Percentiles rank a stretch among this genome's conserved stretches.
phyloP scores from a whole-genome alignment of 2,797 vertebrate species.

The Artibeus lituratus region DNA sequence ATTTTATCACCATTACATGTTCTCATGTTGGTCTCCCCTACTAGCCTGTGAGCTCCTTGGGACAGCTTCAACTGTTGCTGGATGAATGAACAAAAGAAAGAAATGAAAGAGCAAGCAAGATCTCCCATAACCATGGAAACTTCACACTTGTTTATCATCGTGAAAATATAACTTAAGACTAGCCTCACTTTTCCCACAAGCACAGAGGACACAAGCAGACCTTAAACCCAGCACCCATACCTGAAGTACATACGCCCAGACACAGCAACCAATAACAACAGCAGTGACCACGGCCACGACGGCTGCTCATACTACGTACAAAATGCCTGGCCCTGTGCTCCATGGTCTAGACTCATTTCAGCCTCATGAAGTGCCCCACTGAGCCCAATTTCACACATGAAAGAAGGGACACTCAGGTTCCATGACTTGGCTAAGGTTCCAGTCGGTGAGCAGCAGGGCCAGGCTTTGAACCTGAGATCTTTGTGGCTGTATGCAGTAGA shows the following conservation, averaged over 20 bases:
- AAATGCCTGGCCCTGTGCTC: background rate
- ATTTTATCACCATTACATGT: background rate
- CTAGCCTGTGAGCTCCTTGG: background rate
- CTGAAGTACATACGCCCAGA: background rate
- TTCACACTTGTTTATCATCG: background rate
- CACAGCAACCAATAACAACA: background rate
- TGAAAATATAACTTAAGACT: background rate
- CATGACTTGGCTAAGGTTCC: background rate
- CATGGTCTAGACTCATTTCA: background rate
- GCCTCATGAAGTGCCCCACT: background rate
- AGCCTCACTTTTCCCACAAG: background rate
- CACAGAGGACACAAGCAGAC: background rate
- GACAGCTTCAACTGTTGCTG: background rate
- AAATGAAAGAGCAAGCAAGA: background rate
- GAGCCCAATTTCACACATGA: background rate
- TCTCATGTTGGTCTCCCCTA: background rate
- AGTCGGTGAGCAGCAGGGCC: background rate
- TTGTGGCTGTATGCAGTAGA: accelerated
- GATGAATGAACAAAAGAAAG: background rate
- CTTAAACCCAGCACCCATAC: background rate
- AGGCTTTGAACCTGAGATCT: background rate
- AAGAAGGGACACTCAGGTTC: background rate
- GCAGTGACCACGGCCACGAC: background rate
- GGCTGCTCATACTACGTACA: background rate
- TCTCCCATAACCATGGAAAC: background rate